Evolutionary conservation across 2,888 invertebrate species (phyloP), one percentile per base, ranked within the genome.

Genomic region (Pyrocoelia pectoralis): DNA sequence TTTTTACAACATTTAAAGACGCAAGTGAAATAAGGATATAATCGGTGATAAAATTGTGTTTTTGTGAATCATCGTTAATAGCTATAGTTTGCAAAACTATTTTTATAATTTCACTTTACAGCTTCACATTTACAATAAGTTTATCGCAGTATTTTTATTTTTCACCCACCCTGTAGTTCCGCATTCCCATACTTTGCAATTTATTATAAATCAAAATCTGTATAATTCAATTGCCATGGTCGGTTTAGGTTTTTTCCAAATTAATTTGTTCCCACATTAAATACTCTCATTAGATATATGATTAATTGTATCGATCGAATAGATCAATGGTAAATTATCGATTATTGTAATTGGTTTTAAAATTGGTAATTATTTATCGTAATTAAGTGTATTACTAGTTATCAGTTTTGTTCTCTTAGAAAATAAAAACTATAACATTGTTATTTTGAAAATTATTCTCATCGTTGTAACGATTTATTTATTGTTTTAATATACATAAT

Each of bases 1-100:
- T 99, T 99, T 84, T 86, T 99, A 81, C 97, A 98, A 83, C 96
- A 97, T 84, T 85, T 96, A 74, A 93, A 94, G 83, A 88, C 88
- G 74, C 93, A 94, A 85, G 89, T 95, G 83, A 95, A 95, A 87
- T 95, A 91, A 58, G 48, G 61, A 63, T 57, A 60, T 56, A 59
- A 50, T 33, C 24, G 53, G 65, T 65, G 64, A 63, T 61, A 61
- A 15, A 14, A 52, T 38, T 52, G 52, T 54, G 58, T 61, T 58
- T 65, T 63, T 68, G 66, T 58, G 61, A 62, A 57, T 51, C 50
- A 60, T n/a, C n/a, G n/a, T 61, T 56, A 24, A 46, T 56, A 24
- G 14, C 51, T 46, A n/a, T n/a, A n/a, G n/a, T n/a, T n/a, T n/a
- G n/a, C n/a, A n/a, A n/a, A 9, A 38, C 38, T 10, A 38, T 10